These are phyloP conservation scores for Chionodraco myersi DNA, from an alignment of 2,113 vertebrate species.

Conservation along the genomic window DNA sequence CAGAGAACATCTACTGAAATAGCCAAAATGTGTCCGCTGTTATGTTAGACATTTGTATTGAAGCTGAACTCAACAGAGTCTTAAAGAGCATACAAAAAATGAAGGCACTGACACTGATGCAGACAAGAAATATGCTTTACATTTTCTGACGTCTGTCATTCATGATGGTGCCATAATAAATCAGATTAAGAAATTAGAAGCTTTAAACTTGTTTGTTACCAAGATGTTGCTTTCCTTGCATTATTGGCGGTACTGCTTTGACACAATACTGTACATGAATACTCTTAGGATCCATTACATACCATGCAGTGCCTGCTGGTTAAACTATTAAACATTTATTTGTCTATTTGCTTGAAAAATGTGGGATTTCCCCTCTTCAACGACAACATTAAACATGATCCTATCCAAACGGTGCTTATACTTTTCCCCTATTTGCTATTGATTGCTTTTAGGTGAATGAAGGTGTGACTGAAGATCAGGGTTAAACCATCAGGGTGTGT, in stretches of 20 bases:
- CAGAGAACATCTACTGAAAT: neutral
- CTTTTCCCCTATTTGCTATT: constrained; percentile 5
- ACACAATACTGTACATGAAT: neutral
- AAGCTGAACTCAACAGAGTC: neutral
- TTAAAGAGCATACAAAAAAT: too few species aligned
- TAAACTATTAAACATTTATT: neutral
- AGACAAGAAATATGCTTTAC: too few species aligned
- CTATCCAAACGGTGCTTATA: neutral
- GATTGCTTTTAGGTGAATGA: constrained; percentile 6
- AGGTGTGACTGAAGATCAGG: constrained; percentile 38
- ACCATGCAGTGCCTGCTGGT: neutral
- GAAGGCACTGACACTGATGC: too few species aligned
- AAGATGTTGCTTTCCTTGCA: neutral
- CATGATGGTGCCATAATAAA: neutral
- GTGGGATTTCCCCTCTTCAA: neutral
- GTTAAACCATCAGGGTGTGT: constrained; percentile 27
- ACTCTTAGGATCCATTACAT: neutral
- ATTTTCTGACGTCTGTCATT: neutral
- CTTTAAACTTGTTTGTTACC: neutral
- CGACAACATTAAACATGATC: neutral
- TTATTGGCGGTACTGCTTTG: neutral
- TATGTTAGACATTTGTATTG: neutral
- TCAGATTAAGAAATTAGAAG: neutral
- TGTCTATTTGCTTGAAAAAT: neutral
- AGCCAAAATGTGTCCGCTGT: neutral